A percentile compares a stretch with the other conserved stretches of the same genome.
phyloP scores from a whole-genome alignment of 2,797 vertebrate genomes.

The Oreochromis mossambicus region DNA sequence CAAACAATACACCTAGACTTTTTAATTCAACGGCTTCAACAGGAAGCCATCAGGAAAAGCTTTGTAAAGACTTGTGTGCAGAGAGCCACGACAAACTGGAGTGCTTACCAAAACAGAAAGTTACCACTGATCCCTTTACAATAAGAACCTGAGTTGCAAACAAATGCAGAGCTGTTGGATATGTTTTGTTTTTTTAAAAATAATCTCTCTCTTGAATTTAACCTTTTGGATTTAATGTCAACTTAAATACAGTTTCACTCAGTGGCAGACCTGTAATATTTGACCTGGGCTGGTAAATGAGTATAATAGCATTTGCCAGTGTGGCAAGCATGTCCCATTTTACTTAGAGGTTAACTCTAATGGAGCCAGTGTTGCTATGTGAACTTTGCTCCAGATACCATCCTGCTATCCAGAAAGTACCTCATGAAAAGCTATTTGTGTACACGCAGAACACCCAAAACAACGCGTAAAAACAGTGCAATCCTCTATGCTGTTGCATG shows the following conservation, averaged over 20 bases:
- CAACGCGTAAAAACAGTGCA: not conserved
- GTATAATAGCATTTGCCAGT: not conserved
- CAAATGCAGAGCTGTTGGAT: not conserved
- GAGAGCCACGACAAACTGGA: not conserved
- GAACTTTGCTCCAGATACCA: not conserved
- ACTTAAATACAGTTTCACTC: not conserved
- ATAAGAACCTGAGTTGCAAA: not conserved
- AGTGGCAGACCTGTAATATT: not conserved
- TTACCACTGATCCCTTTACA: not conserved
- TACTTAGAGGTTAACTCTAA: not conserved
- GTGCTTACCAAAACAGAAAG: not conserved
- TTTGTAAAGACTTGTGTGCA: not conserved
- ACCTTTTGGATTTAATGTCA: not conserved
- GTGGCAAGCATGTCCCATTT: not conserved
- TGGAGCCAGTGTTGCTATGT: not conserved
- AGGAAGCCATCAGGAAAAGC: accelerated
- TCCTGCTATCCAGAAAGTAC: not conserved
- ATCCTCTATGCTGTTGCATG: not conserved
- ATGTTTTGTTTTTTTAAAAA: not conserved
- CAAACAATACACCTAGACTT: not conserved
- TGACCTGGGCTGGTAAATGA: not conserved
- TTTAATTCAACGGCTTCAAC: not conserved
- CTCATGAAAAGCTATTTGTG: not conserved
- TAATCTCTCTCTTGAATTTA: not conserved
- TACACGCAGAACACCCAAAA: not conserved